Evolutionary conservation across 2,797 vertebrate species (phyloP).

Genomic region (Siniperca obscura): DNA sequence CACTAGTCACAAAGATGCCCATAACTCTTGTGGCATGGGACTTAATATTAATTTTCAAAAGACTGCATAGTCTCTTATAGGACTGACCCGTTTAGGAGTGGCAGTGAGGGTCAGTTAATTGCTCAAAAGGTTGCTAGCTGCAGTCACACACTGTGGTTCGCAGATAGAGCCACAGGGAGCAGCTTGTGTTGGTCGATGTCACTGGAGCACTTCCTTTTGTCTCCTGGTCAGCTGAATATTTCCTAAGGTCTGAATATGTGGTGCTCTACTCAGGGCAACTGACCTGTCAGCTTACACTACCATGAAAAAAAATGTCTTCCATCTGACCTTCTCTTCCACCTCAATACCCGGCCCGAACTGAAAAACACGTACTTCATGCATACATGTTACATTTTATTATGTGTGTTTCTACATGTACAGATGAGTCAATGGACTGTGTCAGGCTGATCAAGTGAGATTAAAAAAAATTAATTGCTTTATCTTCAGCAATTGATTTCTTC

Average conservation of each 20-base stretch:
- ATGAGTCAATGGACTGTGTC: conserved; percentile 14
- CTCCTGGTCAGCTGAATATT: conserved; percentile 73
- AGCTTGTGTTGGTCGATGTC: conserved; percentile 59
- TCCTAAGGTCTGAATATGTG: conserved; percentile 66
- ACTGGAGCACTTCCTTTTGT: conserved; percentile 61
- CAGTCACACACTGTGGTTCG: conserved; percentile 40
- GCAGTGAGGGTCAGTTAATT: conserved; percentile 62
- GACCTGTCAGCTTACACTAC: conserved; percentile 36
- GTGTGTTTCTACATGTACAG: conserved; percentile 1
- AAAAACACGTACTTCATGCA: not conserved
- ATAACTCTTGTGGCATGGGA: not conserved
- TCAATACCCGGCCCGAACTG: conserved; percentile 5
- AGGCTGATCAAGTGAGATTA: conserved; percentile 36
- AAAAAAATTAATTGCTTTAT: conserved; percentile 50
- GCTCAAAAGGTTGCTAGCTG: conserved; percentile 56
- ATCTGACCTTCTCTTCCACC: conserved; percentile 29
- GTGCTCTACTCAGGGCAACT: conserved; percentile 47
- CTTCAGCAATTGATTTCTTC: conserved; percentile 51
- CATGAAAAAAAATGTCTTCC: conserved; percentile 5
- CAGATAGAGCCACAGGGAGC: conserved; percentile 50
- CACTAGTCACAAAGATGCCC: conserved; percentile 5
- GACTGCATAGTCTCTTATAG: conserved; percentile 7
- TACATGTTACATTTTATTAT: not conserved
- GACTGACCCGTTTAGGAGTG: conserved; percentile 51
- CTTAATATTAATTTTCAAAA: conserved; percentile 55